These are phyloP conservation scores for Phyto melanocephala DNA, from an alignment of 2,888 invertebrate species.

Conservation along the genomic window DNA sequence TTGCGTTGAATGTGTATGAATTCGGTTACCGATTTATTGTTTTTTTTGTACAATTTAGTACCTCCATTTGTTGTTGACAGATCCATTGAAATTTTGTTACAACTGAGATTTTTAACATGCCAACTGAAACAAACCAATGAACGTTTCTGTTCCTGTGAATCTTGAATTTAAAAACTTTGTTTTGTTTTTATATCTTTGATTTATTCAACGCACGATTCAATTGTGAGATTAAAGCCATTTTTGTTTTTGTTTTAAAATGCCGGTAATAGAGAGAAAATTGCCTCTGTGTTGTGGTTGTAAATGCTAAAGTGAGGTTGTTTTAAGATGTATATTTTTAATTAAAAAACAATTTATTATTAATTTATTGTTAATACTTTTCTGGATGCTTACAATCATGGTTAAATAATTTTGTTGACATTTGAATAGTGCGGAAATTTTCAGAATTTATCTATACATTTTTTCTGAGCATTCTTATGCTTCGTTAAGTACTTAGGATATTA, in stretches of 20 bases:
- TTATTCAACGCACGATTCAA: conserved; percentile 23
- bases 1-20: not conserved
- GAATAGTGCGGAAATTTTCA: too few relatives aligned
- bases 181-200: not conserved
- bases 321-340: too few relatives aligned
- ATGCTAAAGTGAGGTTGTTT: not conserved
- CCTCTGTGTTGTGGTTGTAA: not conserved
- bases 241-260: not conserved
- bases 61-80: conserved; percentile 24
- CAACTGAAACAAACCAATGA: not conserved
- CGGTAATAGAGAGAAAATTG: not conserved
- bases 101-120: not conserved
- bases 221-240: not conserved
- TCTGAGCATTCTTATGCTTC: too few relatives aligned
- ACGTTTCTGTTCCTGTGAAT: not conserved
- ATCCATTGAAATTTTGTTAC: conserved; percentile 18
- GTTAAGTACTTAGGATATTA: too few relatives aligned
- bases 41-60: not conserved
- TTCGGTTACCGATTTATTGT: not conserved
- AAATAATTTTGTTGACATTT: too few relatives aligned
- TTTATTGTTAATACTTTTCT: too few relatives aligned
- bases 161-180: not conserved
- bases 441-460: too few relatives aligned
- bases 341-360: too few relatives aligned
- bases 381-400: too few relatives aligned